Evolutionary conservation across 2,888 invertebrate species (phyloP).

Genomic region (Axea sp.): DNA sequence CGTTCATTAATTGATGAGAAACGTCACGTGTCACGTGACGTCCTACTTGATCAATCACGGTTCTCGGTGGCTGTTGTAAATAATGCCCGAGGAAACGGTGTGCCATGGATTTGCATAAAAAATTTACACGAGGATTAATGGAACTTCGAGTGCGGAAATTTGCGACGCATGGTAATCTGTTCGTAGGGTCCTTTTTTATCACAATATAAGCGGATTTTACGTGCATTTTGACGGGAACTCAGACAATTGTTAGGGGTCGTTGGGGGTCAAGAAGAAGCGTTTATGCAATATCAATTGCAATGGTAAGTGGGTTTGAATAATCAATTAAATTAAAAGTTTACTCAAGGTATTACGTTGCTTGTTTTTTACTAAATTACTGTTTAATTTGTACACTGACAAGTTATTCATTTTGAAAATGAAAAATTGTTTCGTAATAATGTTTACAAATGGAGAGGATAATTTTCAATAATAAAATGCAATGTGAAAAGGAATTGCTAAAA

Average conservation of each 20-base stretch:
- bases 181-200: slow-evolving; percentile 3
- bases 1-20: slow-evolving; percentile 58
- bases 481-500: too few species aligned
- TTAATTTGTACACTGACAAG: too few species aligned
- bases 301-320: too few species aligned
- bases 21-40: slow-evolving; percentile 60
- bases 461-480: too few species aligned
- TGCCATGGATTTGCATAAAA: slow-evolving; percentile 44
- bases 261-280: slow-evolving; percentile 6
- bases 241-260: slow-evolving; percentile 8
- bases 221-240: slow-evolving; percentile 19
- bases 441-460: too few species aligned
- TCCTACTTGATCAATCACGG: slow-evolving; percentile 58
- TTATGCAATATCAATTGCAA: slow-evolving; percentile 10
- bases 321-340: too few species aligned
- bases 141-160: slow-evolving; percentile 6
- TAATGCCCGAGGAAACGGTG: slow-evolving; percentile 2
- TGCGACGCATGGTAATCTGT: slow-evolving; percentile 22
- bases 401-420: too few species aligned
- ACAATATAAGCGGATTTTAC: slow-evolving; percentile 37
- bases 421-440: too few species aligned
- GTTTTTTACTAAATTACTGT: too few species aligned
- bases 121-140: slow-evolving; percentile 47
- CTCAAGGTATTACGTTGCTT: too few species aligned
- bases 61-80: slow-evolving; percentile 23